Conservation (phyloP, 2,888 invertebrate genomes). For the Carabus problematicus region DNA sequence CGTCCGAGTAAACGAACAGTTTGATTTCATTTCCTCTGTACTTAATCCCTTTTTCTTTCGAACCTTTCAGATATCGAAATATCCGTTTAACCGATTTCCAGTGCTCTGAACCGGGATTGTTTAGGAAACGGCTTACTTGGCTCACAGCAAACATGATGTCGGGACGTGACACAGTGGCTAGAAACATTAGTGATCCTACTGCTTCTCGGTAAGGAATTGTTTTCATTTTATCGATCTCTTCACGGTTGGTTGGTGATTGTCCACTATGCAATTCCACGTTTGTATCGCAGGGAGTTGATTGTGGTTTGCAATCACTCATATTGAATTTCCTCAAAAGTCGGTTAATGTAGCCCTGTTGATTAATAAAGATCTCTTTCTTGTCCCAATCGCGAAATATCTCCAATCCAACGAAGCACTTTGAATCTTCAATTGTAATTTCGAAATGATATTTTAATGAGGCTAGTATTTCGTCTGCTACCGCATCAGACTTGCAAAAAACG, state of each 20-base stretch:
- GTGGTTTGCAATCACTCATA: constrained; percentile 6
- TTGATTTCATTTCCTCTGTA: constrained; percentile 26
- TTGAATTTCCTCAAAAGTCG: constrained; percentile 19
- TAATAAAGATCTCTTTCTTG: not conserved
- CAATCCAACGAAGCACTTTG: constrained; percentile 16
- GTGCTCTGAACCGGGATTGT: constrained; percentile 33
- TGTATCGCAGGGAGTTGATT: constrained; percentile 11
- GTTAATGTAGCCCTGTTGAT: constrained; percentile 1
- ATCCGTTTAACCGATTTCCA: constrained; percentile 45
- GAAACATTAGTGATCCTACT: constrained; percentile 43
- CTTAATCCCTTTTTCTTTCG: constrained; percentile 38
- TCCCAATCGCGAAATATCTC: constrained; percentile 5
- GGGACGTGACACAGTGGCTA: constrained; percentile 40
- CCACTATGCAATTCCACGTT: constrained; percentile 2
- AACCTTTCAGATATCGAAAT: constrained; percentile 43
- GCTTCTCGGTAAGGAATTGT: constrained; percentile 12
- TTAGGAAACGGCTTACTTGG: constrained; percentile 40
- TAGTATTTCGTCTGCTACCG: not conserved
- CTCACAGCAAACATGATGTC: constrained; percentile 44
- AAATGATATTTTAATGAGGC: not conserved
- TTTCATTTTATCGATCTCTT: constrained; percentile 2
- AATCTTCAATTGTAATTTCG: constrained; percentile 16
- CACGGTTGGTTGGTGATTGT: not conserved
- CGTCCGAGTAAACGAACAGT: constrained; percentile 43
- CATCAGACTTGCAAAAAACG: not conserved